Evolutionary conservation across 2,888 invertebrate species (phyloP).

Genomic region (Tenthredo distinguenda): DNA sequence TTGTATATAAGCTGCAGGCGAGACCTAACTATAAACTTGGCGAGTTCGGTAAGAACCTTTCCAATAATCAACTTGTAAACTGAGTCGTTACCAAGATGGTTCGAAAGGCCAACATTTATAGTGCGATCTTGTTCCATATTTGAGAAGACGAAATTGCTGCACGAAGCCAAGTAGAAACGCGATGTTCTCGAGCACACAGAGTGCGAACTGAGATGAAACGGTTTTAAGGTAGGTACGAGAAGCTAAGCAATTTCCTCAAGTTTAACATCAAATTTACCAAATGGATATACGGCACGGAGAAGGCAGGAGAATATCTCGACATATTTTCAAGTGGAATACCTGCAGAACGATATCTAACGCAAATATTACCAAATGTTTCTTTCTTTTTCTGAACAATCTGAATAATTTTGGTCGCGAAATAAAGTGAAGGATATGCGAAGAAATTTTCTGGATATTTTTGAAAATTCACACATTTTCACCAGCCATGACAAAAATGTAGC

Average conservation of each 20-base stretch:
- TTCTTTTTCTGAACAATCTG: neutral
- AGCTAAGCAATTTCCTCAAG: neutral
- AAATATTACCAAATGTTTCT: neutral
- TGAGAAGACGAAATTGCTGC: neutral
- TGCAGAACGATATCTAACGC: neutral
- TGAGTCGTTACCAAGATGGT: neutral
- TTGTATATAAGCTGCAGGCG: neutral
- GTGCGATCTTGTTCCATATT: neutral
- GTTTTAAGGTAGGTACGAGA: neutral
- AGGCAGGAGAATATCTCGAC: neutral
- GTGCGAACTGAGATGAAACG: neutral
- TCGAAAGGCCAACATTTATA: neutral
- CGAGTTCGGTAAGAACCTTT: neutral
- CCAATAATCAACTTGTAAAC: slow-evolving; percentile 4
- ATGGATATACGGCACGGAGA: neutral
- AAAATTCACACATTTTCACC: neutral
- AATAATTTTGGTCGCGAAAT: neutral
- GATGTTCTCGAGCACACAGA: neutral
- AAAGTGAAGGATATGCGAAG: neutral
- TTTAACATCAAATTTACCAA: slow-evolving; percentile 18
- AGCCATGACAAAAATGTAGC: neutral
- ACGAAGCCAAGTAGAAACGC: slow-evolving; percentile 7
- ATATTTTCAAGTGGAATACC: neutral
- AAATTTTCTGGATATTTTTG: neutral
- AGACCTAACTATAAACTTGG: slow-evolving; percentile 7